Evolutionary conservation across 1,140 invertebrate species (phyloP).

Genomic region (Vollenhovia emeryi): DNA sequence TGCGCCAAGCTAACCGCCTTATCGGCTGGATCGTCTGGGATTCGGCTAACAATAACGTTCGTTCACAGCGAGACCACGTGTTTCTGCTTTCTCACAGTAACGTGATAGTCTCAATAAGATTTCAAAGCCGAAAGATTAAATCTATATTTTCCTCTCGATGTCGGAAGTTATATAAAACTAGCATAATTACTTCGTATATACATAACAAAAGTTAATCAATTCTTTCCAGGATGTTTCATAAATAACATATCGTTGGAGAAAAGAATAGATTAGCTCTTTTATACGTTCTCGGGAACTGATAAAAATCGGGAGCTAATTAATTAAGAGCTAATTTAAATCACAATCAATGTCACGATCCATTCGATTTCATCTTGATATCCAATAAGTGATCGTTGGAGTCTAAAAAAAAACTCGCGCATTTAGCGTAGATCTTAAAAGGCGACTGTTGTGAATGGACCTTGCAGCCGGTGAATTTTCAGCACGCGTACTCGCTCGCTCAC

Average conservation of each 20-base stretch:
- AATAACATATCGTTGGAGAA: neutral
- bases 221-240: neutral
- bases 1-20: conserved; percentile 5
- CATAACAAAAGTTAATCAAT: neutral
- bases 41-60: neutral
- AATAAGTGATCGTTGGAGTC: neutral
- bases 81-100: neutral
- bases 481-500: conserved; percentile 12
- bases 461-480: conserved; percentile 52
- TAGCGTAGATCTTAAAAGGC: neutral
- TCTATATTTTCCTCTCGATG: neutral
- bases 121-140: neutral
- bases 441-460: neutral
- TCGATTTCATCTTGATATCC: neutral
- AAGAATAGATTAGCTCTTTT: neutral
- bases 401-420: neutral
- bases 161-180: neutral
- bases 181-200: neutral
- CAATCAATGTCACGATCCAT: neutral
- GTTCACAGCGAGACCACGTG: neutral
- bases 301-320: neutral
- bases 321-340: neutral
- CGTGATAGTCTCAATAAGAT: neutral
- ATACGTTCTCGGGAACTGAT: neutral
- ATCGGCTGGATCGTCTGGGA: neutral